Conservation (phyloP, 2,797 vertebrate genomes). For the Atherinosoma microstoma region DNA sequence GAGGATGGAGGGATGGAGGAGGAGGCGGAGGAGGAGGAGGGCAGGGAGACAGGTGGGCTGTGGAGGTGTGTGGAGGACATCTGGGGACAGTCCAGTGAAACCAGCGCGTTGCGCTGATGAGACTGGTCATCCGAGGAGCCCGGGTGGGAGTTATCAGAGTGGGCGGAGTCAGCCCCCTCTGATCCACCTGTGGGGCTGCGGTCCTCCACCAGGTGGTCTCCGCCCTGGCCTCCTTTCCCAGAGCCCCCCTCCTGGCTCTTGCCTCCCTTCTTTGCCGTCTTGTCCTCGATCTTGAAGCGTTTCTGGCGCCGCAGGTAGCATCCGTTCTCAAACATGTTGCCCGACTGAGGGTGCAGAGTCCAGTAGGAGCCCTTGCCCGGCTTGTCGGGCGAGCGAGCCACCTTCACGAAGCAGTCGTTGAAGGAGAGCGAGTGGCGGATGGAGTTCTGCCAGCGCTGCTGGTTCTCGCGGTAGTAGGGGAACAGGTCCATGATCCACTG, state of each 20-base stretch:
- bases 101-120: conserved; percentile 72
- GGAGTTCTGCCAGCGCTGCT: conserved; percentile 94
- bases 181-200: conserved; percentile 81
- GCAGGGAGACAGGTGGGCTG: conserved; percentile 71
- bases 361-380: conserved; percentile 93
- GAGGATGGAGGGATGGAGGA: conserved; percentile 74
- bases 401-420: conserved; percentile 94
- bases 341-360: conserved; percentile 91
- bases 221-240: conserved; percentile 68
- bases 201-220: conserved; percentile 77
- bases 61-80: conserved; percentile 78
- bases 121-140: conserved; percentile 83
- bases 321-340: conserved; percentile 95
- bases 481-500: conserved; percentile 97
- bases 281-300: conserved; percentile 92
- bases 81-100: conserved; percentile 80
- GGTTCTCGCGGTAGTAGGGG: conserved; percentile 92
- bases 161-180: conserved; percentile 84
- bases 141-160: conserved; percentile 84
- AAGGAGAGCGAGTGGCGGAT: conserved; percentile 94
- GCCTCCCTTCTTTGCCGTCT: conserved; percentile 81
- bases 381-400: conserved; percentile 91
- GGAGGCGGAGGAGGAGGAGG: conserved; percentile 65
- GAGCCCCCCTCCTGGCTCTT: conserved; percentile 77
- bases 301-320: conserved; percentile 93